Percentiles rank a stretch among this genome's conserved stretches.
These are phyloP conservation scores for Lagocephalus sceleratus DNA, from an alignment of 2,797 vertebrate species.

Conservation along the genomic window DNA sequence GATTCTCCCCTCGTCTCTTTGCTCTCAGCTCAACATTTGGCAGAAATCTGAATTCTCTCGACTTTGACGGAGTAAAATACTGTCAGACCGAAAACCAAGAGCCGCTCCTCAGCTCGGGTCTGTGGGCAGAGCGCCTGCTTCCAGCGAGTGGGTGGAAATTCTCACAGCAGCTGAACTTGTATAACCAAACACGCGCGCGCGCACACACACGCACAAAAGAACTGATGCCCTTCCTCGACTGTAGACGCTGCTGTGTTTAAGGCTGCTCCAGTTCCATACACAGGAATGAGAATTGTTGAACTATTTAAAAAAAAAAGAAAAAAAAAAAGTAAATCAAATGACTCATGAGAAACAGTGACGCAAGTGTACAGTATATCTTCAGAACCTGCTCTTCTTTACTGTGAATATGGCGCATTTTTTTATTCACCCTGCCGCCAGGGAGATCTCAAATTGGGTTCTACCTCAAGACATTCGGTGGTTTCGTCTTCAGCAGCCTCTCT, in stretches of 20 bases:
- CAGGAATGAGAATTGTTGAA: constrained; percentile 3
- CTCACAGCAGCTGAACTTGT: constrained; percentile 49
- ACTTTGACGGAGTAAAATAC: constrained; percentile 15
- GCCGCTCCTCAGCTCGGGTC: constrained; percentile 13
- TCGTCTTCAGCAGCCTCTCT: constrained; percentile 5
- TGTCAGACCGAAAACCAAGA: constrained; percentile 3
- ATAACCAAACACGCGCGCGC: constrained; percentile 11
- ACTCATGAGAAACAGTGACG: background rate
- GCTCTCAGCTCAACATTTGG: background rate
- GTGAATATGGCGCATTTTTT: background rate
- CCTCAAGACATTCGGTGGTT: background rate
- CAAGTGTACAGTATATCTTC: background rate
- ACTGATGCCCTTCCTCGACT: constrained; percentile 8
- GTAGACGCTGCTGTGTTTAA: constrained; percentile 19
- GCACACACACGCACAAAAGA: constrained; percentile 1
- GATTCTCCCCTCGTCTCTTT: no score
- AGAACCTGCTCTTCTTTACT: background rate
- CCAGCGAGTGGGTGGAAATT: constrained; percentile 49
- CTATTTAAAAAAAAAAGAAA: background rate
- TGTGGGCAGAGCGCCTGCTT: constrained; percentile 26
- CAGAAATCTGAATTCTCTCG: background rate
- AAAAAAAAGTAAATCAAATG: background rate
- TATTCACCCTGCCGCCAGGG: background rate
- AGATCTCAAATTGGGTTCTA: constrained; percentile 8
- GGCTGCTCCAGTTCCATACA: constrained; percentile 28